These are phyloP conservation scores for Acromyrmex charruanus DNA, from an alignment of 1,140 invertebrate genomes.

Conservation along the genomic window DNA sequence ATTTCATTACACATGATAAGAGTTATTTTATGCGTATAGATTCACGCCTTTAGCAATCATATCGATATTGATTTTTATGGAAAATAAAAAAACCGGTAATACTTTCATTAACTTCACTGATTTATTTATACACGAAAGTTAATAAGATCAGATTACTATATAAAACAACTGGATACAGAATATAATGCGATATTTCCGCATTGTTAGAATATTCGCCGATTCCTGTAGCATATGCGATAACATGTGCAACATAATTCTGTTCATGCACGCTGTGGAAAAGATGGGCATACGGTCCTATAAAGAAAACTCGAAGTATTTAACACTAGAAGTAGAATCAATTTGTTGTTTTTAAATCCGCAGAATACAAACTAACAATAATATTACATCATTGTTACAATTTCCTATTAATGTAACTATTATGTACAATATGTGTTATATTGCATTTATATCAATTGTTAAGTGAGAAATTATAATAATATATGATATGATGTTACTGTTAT, in stretches of 20 bases:
- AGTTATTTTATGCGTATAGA: slow-evolving; percentile 52
- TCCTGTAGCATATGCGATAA: slow-evolving; percentile 92
- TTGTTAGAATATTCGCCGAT: slow-evolving; percentile 81
- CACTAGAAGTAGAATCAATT: no score
- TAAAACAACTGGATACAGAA: not conserved
- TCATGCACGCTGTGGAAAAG: slow-evolving; percentile 96
- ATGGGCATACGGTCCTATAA: slow-evolving; percentile 95
- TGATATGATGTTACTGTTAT: no score
- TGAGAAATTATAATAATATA: no score
- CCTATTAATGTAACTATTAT: no score
- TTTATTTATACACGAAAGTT: not conserved
- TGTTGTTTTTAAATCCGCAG: no score
- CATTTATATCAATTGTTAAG: no score
- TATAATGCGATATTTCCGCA: not conserved
- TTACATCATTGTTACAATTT: no score
- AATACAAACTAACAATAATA: no score
- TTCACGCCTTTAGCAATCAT: slow-evolving; percentile 9
- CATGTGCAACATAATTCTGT: slow-evolving; percentile 96
- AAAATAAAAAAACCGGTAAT: slow-evolving; percentile 45
- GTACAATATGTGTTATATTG: no score
- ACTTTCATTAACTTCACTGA: not conserved
- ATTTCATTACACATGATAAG: slow-evolving; percentile 71
- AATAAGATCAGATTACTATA: not conserved
- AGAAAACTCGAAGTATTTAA: slow-evolving; percentile 24
- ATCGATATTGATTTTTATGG: not conserved